Conservation (phyloP, 2,113 vertebrate genomes). For the Rhinoptilus africanus region DNA sequence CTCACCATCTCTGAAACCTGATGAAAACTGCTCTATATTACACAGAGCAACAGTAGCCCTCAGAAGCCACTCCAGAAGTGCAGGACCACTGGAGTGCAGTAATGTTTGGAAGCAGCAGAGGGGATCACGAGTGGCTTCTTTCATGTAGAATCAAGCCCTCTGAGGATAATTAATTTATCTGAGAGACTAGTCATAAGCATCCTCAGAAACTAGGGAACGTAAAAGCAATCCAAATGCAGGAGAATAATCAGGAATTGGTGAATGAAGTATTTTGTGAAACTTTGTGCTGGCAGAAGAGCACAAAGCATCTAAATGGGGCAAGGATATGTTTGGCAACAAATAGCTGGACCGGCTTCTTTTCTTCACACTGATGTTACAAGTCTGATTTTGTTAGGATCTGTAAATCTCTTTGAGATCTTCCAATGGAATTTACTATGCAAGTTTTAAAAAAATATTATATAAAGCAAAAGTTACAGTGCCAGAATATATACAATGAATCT, state of each 20-base stretch:
- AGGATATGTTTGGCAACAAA: background rate
- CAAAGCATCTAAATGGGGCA: background rate
- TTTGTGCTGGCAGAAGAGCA: background rate
- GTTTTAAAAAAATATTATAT: constrained; percentile 9
- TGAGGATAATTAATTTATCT: background rate
- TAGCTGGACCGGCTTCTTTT: background rate
- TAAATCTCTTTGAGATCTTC: constrained; percentile 15
- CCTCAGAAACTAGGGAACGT: background rate
- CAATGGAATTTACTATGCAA: constrained; percentile 19
- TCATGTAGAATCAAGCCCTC: background rate
- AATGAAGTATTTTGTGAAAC: background rate
- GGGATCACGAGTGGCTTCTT: background rate
- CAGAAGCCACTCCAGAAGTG: background rate
- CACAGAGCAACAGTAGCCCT: background rate
- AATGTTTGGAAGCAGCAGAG: background rate
- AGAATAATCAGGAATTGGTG: background rate
- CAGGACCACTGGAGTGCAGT: background rate
- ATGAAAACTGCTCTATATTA: background rate
- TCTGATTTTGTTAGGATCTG: background rate
- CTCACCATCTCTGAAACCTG: background rate
- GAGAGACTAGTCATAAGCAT: background rate
- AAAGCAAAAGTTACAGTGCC: constrained; percentile 38
- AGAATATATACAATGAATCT: constrained; percentile 50
- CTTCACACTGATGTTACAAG: background rate
- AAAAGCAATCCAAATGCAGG: background rate